Base-by-base conservation (phyloP, 2,113 vertebrate genomes). In the Microcebus murinus region DNA sequence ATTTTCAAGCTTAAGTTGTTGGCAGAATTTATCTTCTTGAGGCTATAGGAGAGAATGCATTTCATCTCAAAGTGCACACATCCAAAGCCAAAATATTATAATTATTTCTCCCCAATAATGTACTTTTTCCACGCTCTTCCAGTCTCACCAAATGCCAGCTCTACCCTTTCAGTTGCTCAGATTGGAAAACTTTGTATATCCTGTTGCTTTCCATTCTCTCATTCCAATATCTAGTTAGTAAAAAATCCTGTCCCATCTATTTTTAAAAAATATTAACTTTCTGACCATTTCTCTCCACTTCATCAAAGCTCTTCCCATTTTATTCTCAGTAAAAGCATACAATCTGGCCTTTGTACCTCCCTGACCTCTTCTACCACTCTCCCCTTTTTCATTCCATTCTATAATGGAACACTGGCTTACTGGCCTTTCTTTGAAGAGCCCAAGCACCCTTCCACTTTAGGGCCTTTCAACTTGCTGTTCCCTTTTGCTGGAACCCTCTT, bases 21-120 rank as follows among this genome's bases (percentile, higher is more conserved):
- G 55, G 68, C 21, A 87, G 45, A 92, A 27, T 74, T 90, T 48
- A 59, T 83, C 70, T 96, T 80, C 67, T 95, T 90, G 23, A 48
- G 20, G 2, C 25, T 42, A 0, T 65, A 45, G 42, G 15, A 90
- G 36, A 13, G 36, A 88, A 55, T 55, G 52, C 52, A 55, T 55
- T 55, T 55, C 11, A 57, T 23, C 34, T 84, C 31, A 45, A 61
- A 79, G 57, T 71, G 67, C 31, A 77, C 6, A 61, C 34, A n/a
- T 25, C 39, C 63, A 84, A 65, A 90, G n/a, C 55, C 20, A 36
- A 61, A 63, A 29, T 57, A 20, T 57, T 57, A 57, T 84, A n/a
- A 80, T 61, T 48, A 55, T 80, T 61, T 76, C 34, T 23, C 25
- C 17, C 14, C 20, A 68, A 7, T 82, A 12, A 67, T 42, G 31